Conservation (phyloP, 2,797 vertebrate species). For the Chiloscyllium punctatum region DNA sequence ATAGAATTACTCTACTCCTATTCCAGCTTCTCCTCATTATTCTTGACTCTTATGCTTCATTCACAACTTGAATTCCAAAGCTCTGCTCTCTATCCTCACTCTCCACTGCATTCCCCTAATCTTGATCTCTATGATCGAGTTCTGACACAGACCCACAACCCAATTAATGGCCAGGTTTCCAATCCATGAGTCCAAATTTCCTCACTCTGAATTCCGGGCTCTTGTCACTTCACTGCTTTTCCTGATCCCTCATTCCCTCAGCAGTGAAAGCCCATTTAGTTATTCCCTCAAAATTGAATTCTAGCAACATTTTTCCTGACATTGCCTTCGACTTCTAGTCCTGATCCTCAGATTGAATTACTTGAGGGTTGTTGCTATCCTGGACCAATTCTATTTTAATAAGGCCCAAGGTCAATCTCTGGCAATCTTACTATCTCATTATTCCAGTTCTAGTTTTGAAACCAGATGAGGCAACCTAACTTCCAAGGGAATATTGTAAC, state of each 20-base stretch:
- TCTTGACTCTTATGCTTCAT: neutral
- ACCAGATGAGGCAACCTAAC: no score
- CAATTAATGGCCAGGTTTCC: no score
- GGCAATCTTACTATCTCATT: no score
- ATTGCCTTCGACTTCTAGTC: neutral
- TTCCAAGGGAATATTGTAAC: no score
- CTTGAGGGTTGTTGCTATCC: neutral
- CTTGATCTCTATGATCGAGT: neutral
- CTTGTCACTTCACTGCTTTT: neutral
- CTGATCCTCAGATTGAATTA: neutral
- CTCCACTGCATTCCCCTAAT: neutral
- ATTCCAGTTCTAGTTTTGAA: no score
- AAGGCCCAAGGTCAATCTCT: neutral
- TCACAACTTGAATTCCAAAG: neutral
- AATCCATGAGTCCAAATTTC: neutral
- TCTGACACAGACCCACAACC: no score
- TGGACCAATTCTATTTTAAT: neutral
- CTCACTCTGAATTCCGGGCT: neutral
- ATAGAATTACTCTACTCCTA: neutral
- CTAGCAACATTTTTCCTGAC: no score
- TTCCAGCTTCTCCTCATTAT: no score
- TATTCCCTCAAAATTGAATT: neutral
- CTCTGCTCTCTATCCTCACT: neutral
- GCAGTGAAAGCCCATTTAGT: neutral
- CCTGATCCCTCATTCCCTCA: neutral